phyloP scores from a whole-genome alignment of 2,113 vertebrate species.

The Pantherophis guttatus region DNA sequence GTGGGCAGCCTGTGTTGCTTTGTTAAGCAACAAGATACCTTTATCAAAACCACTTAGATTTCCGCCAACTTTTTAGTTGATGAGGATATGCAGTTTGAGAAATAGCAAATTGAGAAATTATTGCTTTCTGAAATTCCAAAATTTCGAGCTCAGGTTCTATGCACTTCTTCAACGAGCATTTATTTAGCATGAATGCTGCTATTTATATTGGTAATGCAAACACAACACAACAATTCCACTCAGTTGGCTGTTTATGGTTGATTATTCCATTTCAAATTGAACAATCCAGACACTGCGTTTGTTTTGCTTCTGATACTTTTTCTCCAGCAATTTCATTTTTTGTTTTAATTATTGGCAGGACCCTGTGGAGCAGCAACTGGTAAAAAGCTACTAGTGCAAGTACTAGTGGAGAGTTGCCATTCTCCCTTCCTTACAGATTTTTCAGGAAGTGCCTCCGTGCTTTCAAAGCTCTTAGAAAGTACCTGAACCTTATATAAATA shows the following conservation, averaged over 20 bases:
- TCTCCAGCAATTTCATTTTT: not conserved
- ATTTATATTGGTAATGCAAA: not conserved
- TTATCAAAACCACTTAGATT: not conserved
- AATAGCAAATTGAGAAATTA: not conserved
- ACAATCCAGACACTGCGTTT: not conserved
- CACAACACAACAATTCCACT: not conserved
- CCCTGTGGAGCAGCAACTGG: not conserved
- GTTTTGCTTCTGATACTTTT: not conserved
- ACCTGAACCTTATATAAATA: not conserved
- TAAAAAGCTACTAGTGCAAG: not conserved
- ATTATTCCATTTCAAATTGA: not conserved
- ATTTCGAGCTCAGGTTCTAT: not conserved
- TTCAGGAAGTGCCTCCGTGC: not conserved
- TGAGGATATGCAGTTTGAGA: not conserved
- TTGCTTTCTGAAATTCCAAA: not conserved
- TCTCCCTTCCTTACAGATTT: not conserved
- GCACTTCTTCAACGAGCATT: not conserved
- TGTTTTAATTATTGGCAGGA: not conserved
- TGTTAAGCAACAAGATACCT: not conserved
- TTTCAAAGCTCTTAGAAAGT: not conserved
- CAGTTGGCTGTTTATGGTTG: not conserved
- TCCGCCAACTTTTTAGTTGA: not conserved
- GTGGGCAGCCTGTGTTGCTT: not conserved
- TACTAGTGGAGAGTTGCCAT: not conserved
- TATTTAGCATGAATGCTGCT: not conserved